These are phyloP conservation scores for Zelleria hepariella DNA, from an alignment of 2,888 invertebrate genomes.

Conservation along the genomic window DNA sequence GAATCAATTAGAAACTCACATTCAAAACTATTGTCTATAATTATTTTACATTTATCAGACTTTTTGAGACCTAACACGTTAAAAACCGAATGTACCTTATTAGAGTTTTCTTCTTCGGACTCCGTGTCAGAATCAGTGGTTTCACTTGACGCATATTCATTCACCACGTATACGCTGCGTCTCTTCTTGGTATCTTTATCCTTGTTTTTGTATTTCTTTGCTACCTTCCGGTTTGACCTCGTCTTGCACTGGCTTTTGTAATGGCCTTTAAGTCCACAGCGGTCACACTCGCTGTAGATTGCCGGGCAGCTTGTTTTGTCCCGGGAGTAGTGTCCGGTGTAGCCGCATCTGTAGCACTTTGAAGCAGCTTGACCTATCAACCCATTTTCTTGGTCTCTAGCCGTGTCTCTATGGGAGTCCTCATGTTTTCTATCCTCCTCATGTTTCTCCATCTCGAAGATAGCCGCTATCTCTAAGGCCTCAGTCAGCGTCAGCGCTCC, in stretches of 20 bases:
- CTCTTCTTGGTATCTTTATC: no score
- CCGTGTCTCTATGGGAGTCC: neutral
- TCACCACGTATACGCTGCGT: conserved; percentile 5
- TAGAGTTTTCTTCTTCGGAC: neutral
- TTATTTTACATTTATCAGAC: neutral
- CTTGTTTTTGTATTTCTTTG: neutral
- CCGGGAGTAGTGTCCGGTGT: neutral
- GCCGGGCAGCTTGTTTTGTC: neutral
- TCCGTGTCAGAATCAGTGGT: neutral
- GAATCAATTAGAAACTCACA: conserved; percentile 11
- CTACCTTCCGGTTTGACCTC: neutral
- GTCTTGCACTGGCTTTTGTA: conserved; percentile 8
- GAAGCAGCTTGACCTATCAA: neutral
- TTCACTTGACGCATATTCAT: conserved; percentile 4
- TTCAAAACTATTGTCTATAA: neutral
- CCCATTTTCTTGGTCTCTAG: neutral
- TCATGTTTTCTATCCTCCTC: no score
- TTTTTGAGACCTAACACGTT: conserved; percentile 1
- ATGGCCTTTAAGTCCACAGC: conserved; percentile 7
- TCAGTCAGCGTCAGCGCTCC: neutral
- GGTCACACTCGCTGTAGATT: neutral
- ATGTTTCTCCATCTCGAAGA: neutral
- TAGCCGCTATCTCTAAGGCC: neutral
- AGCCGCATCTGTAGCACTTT: neutral
- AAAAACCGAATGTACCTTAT: neutral